Conservation (phyloP, 2,888 invertebrate genomes). For the Zhuqinia jingwanae region DNA sequence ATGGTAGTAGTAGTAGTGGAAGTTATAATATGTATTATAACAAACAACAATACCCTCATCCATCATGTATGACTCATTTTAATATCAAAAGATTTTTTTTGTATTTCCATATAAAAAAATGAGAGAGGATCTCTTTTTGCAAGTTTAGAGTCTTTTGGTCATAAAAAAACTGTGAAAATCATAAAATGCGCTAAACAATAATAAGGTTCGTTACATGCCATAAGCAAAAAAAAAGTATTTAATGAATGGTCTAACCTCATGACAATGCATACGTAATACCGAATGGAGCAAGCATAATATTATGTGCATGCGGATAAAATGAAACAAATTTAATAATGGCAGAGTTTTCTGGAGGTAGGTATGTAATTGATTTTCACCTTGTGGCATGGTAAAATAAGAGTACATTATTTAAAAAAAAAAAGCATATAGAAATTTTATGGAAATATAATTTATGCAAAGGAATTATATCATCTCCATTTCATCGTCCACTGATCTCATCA, state of each 20-base stretch:
- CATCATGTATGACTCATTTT: slow-evolving; percentile 60
- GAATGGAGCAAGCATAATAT: too few relatives aligned
- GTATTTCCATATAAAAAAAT: slow-evolving; percentile 33
- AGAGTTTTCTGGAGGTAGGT: too few relatives aligned
- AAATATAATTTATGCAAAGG: slow-evolving; percentile 61
- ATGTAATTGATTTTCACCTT: background rate
- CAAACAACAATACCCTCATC: slow-evolving; percentile 39
- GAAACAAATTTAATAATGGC: too few relatives aligned
- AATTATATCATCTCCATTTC: slow-evolving; percentile 61
- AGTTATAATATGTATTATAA: too few relatives aligned
- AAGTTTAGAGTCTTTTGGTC: background rate
- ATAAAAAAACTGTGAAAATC: slow-evolving; percentile 6
- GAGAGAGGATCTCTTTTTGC: background rate
- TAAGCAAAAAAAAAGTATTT: background rate
- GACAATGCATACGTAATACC: too few relatives aligned
- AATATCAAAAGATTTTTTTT: slow-evolving; percentile 65
- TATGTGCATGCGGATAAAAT: too few relatives aligned
- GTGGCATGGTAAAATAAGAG: background rate
- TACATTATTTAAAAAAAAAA: too few relatives aligned
- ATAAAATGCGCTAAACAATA: background rate
- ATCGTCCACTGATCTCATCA: slow-evolving; percentile 57
- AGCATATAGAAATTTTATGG: background rate
- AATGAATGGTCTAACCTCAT: too few relatives aligned
- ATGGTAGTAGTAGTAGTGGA: background rate
- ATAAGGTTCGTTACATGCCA: slow-evolving; percentile 1